Evolutionary conservation across 1,140 invertebrate species (phyloP).

Genomic region (Drosophila kepulauana): DNA sequence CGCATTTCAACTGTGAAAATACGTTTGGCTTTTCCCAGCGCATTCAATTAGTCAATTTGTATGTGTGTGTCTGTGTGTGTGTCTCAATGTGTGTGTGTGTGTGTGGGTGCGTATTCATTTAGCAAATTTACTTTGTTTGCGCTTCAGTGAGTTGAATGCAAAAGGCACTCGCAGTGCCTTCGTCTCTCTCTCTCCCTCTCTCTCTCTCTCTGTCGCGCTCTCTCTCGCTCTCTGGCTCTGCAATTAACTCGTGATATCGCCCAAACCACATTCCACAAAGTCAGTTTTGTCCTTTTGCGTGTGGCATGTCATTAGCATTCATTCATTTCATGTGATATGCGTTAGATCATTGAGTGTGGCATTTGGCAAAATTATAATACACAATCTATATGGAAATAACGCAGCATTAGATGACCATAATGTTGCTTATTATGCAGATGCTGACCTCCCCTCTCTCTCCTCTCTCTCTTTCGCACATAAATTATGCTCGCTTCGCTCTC

Average conservation of each 20-base stretch:
- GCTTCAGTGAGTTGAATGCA: conserved; percentile 44
- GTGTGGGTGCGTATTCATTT: conserved; percentile 35
- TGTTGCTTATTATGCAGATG: conserved; percentile 52
- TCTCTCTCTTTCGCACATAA: neutral
- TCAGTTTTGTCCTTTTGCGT: neutral
- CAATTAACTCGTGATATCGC: conserved; percentile 42
- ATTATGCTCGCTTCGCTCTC: conserved; percentile 5
- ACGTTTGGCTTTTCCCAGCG: conserved; percentile 32
- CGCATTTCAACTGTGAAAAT: conserved; percentile 56
- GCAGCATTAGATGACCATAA: conserved; percentile 43
- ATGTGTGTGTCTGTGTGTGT: neutral
- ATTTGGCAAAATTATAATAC: conserved; percentile 49
- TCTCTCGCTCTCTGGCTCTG: conserved; percentile 21
- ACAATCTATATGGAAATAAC: conserved; percentile 54
- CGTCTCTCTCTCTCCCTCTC: neutral
- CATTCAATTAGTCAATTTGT: conserved; percentile 54
- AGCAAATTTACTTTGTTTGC: conserved; percentile 49
- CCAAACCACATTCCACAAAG: neutral
- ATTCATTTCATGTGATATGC: conserved; percentile 47
- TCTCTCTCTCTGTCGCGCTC: conserved; percentile 1
- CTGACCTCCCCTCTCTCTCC: neutral
- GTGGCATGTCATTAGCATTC: conserved; percentile 52
- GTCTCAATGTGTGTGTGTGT: neutral
- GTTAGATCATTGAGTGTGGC: conserved; percentile 52
- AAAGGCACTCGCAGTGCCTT: conserved; percentile 23